Percentiles rank a stretch among this genome's conserved stretches.
These are phyloP conservation scores for Brachionus asplanchnoidis DNA, from an alignment of 1,140 invertebrate species.

Conservation along the genomic window DNA sequence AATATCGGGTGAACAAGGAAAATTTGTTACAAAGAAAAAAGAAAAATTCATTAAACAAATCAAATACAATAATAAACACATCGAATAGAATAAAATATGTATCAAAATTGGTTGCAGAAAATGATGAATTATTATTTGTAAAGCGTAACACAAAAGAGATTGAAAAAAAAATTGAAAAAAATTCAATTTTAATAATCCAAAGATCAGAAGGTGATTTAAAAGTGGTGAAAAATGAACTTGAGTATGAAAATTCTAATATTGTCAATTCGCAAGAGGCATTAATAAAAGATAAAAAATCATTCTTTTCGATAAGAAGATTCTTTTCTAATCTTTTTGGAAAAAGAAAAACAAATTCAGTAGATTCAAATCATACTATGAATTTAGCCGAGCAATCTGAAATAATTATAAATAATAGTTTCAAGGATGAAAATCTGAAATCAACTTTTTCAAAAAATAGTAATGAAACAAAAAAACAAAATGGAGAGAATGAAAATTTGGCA, in stretches of 20 bases:
- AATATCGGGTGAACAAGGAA: background rate
- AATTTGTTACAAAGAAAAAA: background rate
- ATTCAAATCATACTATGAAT: background rate
- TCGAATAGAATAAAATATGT: background rate
- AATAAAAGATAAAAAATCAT: background rate
- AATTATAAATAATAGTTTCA: background rate
- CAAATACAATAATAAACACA: background rate
- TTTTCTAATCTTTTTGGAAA: background rate
- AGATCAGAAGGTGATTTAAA: background rate
- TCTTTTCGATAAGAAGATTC: background rate
- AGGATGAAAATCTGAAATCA: too few relatives aligned
- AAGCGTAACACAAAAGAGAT: too few relatives aligned
- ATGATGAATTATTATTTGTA: too few relatives aligned
- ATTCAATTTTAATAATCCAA: background rate
- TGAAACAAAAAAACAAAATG: too few relatives aligned
- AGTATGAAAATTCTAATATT: background rate
- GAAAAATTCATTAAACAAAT: background rate
- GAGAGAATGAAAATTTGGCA: too few relatives aligned
- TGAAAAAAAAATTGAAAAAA: background rate
- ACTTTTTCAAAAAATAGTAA: too few relatives aligned
- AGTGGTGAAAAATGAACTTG: background rate
- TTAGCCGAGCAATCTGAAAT: background rate
- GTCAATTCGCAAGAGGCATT: background rate
- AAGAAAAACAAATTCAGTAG: background rate
- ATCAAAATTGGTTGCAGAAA: background rate